Conservation (phyloP, 2,888 invertebrate species). For the Pseudococcus viburni region DNA sequence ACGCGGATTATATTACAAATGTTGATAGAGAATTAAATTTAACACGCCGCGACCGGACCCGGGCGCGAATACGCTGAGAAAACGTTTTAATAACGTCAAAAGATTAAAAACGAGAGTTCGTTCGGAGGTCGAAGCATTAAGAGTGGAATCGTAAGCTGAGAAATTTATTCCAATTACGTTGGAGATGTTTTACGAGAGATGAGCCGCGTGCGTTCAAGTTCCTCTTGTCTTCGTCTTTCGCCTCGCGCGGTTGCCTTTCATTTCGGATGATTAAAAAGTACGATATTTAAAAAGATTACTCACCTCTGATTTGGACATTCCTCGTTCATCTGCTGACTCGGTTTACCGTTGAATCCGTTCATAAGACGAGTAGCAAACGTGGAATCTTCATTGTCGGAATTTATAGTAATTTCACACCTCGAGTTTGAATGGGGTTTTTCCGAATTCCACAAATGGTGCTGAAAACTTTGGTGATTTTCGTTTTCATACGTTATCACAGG, state of each 20-base stretch:
- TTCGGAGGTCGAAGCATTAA: constrained; percentile 8
- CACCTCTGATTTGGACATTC: constrained; percentile 44
- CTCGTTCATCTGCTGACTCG: constrained; percentile 54
- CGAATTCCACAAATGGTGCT: constrained; percentile 60
- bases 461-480: constrained; percentile 50
- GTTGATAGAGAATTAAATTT: constrained; percentile 16
- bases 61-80: background rate
- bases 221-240: background rate
- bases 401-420: constrained; percentile 48
- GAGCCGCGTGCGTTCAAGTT: background rate
- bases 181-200: background rate
- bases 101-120: constrained; percentile 36
- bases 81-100: constrained; percentile 47
- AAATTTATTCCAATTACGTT: constrained; percentile 29
- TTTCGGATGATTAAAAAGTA: background rate
- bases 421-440: constrained; percentile 30
- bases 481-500: constrained; percentile 62
- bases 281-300: constrained; percentile 34
- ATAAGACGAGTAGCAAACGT: constrained; percentile 4
- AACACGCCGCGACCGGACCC: background rate
- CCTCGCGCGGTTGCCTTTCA: background rate
- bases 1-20: constrained; percentile 23
- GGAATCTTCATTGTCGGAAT: constrained; percentile 48
- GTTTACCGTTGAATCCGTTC: constrained; percentile 51
- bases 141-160: constrained; percentile 1